Evolutionary conservation across 2,888 invertebrate genomes (phyloP), one percentile per base, ranked within the genome.

Genomic region (Eustalomyia histrio): DNA sequence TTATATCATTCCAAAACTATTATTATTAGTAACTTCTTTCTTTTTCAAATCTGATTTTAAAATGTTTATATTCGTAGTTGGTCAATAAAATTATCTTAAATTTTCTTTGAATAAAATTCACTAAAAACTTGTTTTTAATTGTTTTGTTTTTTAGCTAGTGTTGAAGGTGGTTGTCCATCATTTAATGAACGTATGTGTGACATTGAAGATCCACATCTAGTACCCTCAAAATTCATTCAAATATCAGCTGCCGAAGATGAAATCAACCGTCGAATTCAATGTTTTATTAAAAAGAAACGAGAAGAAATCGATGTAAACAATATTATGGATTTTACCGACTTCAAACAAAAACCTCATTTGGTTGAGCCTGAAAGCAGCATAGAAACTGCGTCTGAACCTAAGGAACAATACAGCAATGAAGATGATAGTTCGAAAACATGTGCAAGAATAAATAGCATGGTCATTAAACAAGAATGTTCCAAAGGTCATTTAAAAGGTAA

Each of bases 401-500:
- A 7, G 52, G 9, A 50, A 21, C 29, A 57, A 55, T 3, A n/a
- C 14, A 12, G 9, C 52, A 61, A n/a, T 1, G 69, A 24, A 63
- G 53, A 12, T 79, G 82, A 43, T 72, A 24, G 43, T 17, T 10
- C 33, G 17, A 58, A 35, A 33, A 91, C 91, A 83, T 97, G 97
- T 90, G 96, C 97, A 0, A 91, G 97, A 86, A 94, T 95, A 14
- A 93, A 95, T 87, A 94, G 96, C 52, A 92, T 94, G 84, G 92
- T 96, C 79, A 92, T 94, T 4, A 94, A 93, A 83, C 92, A 94
- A 68, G 94, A 93, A 84, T 95, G 94, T 87, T 94, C 95, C 0
- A 95, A 94, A 87, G 94, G 96, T 83, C 96, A 96, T 90, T 92
- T 97, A 74, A 95, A 94, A 93, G 94, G 96, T 96, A 29, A 29